These are phyloP conservation scores for Aythya baeri DNA, from an alignment of 2,113 vertebrate species.

Conservation along the genomic window DNA sequence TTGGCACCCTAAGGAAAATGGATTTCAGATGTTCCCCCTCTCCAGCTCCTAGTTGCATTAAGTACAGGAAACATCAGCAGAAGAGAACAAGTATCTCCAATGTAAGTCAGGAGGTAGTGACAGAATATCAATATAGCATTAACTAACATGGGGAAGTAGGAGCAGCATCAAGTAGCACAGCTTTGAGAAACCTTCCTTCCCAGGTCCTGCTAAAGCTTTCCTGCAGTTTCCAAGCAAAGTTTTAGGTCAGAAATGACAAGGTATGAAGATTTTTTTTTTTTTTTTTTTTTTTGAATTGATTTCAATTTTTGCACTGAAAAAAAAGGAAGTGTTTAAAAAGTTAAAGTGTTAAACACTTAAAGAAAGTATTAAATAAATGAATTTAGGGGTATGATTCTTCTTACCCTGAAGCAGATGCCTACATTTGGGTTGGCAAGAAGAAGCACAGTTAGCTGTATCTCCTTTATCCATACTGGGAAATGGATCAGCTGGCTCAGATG, in stretches of 20 bases:
- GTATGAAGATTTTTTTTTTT: too few relatives aligned
- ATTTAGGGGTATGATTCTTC: neutral
- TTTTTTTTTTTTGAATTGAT: too few relatives aligned
- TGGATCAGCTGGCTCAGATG: neutral
- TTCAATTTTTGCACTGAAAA: neutral
- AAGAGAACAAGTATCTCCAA: neutral
- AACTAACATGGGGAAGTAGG: neutral
- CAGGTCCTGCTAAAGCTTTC: too few relatives aligned
- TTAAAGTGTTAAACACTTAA: too few relatives aligned
- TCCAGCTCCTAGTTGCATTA: too few relatives aligned
- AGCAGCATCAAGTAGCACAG: neutral
- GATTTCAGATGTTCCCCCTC: neutral
- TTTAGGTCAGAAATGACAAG: neutral
- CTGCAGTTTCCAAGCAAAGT: neutral
- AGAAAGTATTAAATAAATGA: too few relatives aligned
- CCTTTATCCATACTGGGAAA: neutral
- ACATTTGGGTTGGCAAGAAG: neutral
- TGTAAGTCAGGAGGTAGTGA: neutral
- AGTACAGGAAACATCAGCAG: neutral
- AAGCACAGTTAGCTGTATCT: neutral
- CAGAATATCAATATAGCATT: neutral
- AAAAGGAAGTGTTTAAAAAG: neutral
- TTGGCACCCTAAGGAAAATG: neutral
- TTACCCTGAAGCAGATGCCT: neutral
- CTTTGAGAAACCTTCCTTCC: neutral